phyloP scores from a whole-genome alignment of 2,888 invertebrate genomes.

The Ashinkailepas kermadecensis region DNA sequence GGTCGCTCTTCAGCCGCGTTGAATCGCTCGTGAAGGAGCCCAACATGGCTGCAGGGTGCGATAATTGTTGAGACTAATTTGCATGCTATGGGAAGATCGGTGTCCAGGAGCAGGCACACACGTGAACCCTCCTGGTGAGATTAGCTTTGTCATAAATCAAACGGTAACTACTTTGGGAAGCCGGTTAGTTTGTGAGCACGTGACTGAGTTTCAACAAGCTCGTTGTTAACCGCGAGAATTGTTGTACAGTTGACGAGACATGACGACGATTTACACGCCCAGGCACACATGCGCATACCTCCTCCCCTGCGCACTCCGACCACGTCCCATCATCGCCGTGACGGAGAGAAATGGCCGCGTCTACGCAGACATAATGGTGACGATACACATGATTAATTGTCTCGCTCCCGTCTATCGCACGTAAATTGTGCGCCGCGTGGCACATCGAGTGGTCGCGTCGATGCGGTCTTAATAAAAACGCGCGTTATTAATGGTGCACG shows the following conservation, averaged over 20 bases:
- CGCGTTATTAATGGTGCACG: background rate
- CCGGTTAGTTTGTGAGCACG: background rate
- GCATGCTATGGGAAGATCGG: background rate
- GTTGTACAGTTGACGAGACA: background rate
- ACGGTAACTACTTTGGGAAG: background rate
- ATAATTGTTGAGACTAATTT: background rate
- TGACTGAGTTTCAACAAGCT: background rate
- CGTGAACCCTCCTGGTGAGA: background rate
- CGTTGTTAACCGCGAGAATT: background rate
- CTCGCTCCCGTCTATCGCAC: background rate
- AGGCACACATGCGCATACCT: too few relatives aligned
- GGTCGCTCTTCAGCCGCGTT: background rate
- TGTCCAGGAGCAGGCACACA: background rate
- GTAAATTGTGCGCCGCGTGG: constrained; percentile 9
- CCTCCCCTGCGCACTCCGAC: background rate
- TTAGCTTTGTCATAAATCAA: background rate
- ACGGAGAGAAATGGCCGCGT: background rate
- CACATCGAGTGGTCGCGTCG: constrained; percentile 19
- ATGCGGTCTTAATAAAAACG: constrained; percentile 12
- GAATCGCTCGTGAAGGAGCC: background rate
- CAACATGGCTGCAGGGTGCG: background rate
- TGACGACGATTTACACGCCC: too few relatives aligned
- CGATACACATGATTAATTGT: background rate
- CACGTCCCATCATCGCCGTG: background rate
- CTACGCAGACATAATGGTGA: background rate